A percentile compares a stretch with the other conserved stretches of the same genome.
phyloP scores from a whole-genome alignment of 2,888 invertebrate species.

The Cephus rjabovi region DNA sequence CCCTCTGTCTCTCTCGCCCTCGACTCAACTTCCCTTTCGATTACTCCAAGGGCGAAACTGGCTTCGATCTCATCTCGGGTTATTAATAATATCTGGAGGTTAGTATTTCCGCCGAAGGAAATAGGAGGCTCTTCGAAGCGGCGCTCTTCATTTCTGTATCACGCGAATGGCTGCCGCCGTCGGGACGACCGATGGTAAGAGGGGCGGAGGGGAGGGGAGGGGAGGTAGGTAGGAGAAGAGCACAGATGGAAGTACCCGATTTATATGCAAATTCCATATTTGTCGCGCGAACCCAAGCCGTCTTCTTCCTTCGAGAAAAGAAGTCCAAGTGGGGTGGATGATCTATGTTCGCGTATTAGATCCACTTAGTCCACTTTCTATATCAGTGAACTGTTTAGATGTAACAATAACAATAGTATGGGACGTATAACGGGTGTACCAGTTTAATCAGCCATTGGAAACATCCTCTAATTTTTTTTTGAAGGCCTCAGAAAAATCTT shows the following conservation, averaged over 20 bases:
- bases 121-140: slow-evolving; percentile 43
- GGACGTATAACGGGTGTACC: not conserved
- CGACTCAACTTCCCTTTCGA: slow-evolving; percentile 15
- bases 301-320: slow-evolving; percentile 40
- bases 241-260: slow-evolving; percentile 76
- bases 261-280: slow-evolving; percentile 78
- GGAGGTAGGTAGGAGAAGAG: slow-evolving; percentile 59
- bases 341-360: not conserved
- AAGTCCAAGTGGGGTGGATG: not conserved
- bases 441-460: not conserved
- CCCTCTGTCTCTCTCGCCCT: slow-evolving; percentile 3
- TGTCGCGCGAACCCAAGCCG: slow-evolving; percentile 65
- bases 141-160: slow-evolving; percentile 64
- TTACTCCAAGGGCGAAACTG: slow-evolving; percentile 28
- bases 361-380: not conserved
- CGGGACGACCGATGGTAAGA: slow-evolving; percentile 22
- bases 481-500: not conserved
- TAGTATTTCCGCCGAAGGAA: slow-evolving; percentile 59
- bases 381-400: not conserved
- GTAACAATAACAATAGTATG: not conserved
- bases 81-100: slow-evolving; percentile 66
- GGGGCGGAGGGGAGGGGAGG: slow-evolving; percentile 16
- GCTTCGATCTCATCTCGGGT: slow-evolving; percentile 63
- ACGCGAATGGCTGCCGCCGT: slow-evolving; percentile 45
- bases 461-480: not conserved